Percentiles rank a stretch among this genome's conserved stretches.
Evolutionary conservation across 2,888 invertebrate species (phyloP).

Genomic region (Synergus itoensis): DNA sequence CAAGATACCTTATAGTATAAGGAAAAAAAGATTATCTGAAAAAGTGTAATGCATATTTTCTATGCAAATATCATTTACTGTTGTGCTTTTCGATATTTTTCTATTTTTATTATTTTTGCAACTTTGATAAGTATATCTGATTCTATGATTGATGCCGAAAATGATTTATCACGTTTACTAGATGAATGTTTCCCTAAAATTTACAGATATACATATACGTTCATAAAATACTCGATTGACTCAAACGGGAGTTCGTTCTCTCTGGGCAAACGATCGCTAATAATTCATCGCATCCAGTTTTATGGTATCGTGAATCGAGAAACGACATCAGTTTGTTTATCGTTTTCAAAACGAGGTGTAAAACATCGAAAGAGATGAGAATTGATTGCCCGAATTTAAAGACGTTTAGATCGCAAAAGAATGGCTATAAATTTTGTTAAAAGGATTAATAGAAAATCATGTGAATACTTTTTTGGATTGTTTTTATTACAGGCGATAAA

Average conservation of each 20-base stretch:
- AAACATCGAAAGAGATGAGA: conserved; percentile 13
- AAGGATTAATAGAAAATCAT: background rate
- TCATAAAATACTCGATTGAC: conserved; percentile 65
- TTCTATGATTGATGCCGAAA: too few species aligned
- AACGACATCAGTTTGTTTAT: conserved; percentile 37
- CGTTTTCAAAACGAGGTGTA: conserved; percentile 35
- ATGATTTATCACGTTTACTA: too few species aligned
- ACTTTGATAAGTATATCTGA: too few species aligned
- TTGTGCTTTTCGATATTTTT: too few species aligned
- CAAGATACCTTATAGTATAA: background rate
- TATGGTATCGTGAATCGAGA: conserved; percentile 33
- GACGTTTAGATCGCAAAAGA: background rate
- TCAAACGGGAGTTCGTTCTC: conserved; percentile 45
- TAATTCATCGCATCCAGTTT: conserved; percentile 53
- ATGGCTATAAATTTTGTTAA: background rate
- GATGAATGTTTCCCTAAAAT: background rate
- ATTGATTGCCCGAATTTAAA: conserved; percentile 15
- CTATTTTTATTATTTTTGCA: too few species aligned
- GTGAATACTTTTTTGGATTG: background rate
- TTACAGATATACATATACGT: conserved; percentile 53
- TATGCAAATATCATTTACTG: too few species aligned
- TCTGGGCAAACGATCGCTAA: conserved; percentile 60
- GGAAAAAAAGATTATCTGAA: background rate
- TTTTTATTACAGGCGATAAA: conserved; percentile 31
- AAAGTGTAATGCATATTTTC: background rate